phyloP scores from a whole-genome alignment of 1,140 invertebrate genomes.

The Drosophila biarmipes region DNA sequence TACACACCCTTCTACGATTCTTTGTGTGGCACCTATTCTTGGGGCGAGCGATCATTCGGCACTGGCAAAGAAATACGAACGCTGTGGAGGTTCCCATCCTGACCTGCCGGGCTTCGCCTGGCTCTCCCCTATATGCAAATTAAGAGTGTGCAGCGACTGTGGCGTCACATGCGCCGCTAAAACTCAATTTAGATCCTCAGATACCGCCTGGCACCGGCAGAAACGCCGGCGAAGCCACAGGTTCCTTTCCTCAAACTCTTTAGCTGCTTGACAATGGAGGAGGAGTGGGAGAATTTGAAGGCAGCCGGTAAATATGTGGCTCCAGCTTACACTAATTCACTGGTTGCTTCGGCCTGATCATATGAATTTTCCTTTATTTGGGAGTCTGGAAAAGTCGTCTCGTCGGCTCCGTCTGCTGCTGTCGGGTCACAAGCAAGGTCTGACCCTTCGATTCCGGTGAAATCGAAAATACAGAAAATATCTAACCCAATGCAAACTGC shows the following conservation, averaged over 20 bases:
- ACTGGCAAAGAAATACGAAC: slow-evolving; percentile 23
- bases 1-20: slow-evolving; percentile 64
- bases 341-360: slow-evolving; percentile 32
- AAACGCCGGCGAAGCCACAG: slow-evolving; percentile 36
- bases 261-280: slow-evolving; percentile 5
- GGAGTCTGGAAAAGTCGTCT: background rate
- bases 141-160: slow-evolving; percentile 55
- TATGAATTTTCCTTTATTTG: slow-evolving; percentile 40
- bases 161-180: slow-evolving; percentile 79
- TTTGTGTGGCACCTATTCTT: slow-evolving; percentile 57
- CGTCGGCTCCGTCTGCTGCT: slow-evolving; percentile 12
- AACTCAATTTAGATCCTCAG: slow-evolving; percentile 81
- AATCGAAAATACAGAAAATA: slow-evolving; percentile 25
- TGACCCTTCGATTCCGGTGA: slow-evolving; percentile 57
- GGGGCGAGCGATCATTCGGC: slow-evolving; percentile 21
- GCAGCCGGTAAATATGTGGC: slow-evolving; percentile 17
- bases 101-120: slow-evolving; percentile 17
- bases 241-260: slow-evolving; percentile 39
- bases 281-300: background rate
- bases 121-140: slow-evolving; percentile 78
- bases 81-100: slow-evolving; percentile 71
- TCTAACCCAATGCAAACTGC: slow-evolving; percentile 2
- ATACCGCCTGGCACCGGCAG: slow-evolving; percentile 60
- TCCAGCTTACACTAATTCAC: slow-evolving; percentile 36
- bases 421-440: slow-evolving; percentile 55